A percentile compares a stretch with the other conserved stretches of the same genome.
phyloP scores from a whole-genome alignment of 2,113 vertebrate species.

The Pseudopipra pipra region DNA sequence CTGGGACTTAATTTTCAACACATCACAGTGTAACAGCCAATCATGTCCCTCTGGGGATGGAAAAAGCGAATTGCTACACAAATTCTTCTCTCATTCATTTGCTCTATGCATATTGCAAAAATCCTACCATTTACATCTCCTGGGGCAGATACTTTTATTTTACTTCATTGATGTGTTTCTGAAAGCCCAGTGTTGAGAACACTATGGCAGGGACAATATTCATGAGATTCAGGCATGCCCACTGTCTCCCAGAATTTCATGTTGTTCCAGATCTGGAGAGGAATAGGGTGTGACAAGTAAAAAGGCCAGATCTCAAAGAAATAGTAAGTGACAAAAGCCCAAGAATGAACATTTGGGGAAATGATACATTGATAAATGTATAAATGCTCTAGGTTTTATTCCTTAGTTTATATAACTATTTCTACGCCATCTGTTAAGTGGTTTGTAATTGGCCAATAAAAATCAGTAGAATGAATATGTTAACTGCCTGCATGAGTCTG shows the following conservation, averaged over 20 bases:
- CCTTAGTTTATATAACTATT: not conserved
- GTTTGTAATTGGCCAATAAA: not conserved
- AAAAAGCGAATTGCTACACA: not conserved
- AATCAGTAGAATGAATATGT: not conserved
- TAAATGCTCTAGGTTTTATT: not conserved
- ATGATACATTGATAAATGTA: not conserved
- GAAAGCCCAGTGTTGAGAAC: not conserved
- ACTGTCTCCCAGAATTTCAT: not conserved
- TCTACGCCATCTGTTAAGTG: not conserved
- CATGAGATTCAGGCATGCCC: not conserved
- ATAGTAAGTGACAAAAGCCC: not conserved
- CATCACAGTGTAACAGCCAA: not conserved
- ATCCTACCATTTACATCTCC: not conserved
- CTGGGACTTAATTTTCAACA: not conserved
- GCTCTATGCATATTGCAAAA: not conserved
- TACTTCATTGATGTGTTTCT: not conserved
- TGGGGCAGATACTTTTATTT: not conserved
- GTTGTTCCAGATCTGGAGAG: not conserved
- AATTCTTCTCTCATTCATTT: not conserved
- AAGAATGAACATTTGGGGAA: not conserved
- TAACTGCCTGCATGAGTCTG: not conserved
- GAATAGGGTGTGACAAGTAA: not conserved
- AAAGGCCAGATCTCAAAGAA: not conserved
- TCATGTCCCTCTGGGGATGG: not conserved
- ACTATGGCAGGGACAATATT: not conserved